These are phyloP conservation scores for Thalassaphorura encarpata DNA, from an alignment of 1,140 invertebrate genomes.

Conservation along the genomic window DNA sequence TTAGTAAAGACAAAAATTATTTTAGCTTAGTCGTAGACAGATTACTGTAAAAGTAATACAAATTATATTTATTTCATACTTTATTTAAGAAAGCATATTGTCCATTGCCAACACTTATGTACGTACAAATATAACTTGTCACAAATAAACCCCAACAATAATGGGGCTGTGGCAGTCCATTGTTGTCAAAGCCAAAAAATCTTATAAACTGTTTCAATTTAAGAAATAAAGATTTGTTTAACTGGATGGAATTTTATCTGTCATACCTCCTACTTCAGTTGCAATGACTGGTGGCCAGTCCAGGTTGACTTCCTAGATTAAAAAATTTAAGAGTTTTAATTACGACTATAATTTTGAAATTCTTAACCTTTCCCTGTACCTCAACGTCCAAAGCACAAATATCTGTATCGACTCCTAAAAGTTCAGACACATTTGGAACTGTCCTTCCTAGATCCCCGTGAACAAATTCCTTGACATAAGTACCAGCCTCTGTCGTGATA, in stretches of 20 bases:
- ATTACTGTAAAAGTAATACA: too few relatives aligned
- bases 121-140: too few relatives aligned
- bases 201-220: neutral
- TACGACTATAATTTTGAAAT: neutral
- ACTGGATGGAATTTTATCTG: too few relatives aligned
- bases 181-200: neutral
- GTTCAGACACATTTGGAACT: slow-evolving; percentile 52
- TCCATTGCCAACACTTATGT: too few relatives aligned
- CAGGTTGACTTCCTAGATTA: slow-evolving; percentile 15
- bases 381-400: slow-evolving; percentile 56
- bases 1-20: too few relatives aligned
- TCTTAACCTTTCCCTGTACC: slow-evolving; percentile 40
- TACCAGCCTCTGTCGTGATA: slow-evolving; percentile 48
- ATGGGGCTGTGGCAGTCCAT: too few relatives aligned
- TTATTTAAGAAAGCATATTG: too few relatives aligned
- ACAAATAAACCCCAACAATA: too few relatives aligned
- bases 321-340: neutral
- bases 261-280: neutral
- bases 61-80: too few relatives aligned
- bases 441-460: slow-evolving; percentile 81
- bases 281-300: slow-evolving; percentile 21
- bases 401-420: slow-evolving; percentile 50
- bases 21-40: too few relatives aligned
- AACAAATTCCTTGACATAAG: slow-evolving; percentile 81
- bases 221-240: neutral